Conservation (phyloP, 30 jellyfish, hydroid and myxozoan genomes). For the Cassiopea andromeda region DNA sequence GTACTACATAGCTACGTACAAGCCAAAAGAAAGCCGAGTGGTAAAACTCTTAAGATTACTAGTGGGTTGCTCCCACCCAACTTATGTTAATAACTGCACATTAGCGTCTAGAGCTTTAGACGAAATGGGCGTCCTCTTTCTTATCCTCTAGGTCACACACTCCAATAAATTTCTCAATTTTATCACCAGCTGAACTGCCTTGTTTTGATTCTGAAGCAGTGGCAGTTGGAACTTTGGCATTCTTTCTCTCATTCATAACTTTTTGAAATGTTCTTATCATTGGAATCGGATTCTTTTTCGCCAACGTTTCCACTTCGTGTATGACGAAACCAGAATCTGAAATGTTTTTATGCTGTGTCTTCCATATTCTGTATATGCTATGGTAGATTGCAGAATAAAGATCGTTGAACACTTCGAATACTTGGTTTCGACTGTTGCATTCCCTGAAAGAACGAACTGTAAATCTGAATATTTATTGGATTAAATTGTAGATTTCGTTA, state of each 20-base stretch:
- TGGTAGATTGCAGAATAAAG: slow-evolving; percentile 75
- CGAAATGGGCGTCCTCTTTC: slow-evolving; percentile 69
- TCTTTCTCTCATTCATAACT: slow-evolving; percentile 58
- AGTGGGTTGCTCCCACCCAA: too few species aligned
- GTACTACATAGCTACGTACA: too few species aligned
- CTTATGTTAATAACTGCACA: too few species aligned
- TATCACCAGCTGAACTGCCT: slow-evolving; percentile 46
- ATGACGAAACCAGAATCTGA: slow-evolving; percentile 94
- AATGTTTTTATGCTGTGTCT: slow-evolving; percentile 81
- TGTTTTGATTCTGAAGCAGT: slow-evolving; percentile 11
- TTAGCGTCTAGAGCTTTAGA: too few species aligned
- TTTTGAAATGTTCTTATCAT: slow-evolving; percentile 55
- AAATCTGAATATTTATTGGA: too few species aligned
- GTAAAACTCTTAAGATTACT: too few species aligned
- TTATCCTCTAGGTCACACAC: slow-evolving; percentile 74
- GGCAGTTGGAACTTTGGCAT: slow-evolving; percentile 32
- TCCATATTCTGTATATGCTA: slow-evolving; percentile 81
- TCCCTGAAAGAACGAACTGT: slow-evolving; percentile 56
- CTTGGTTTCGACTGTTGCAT: slow-evolving; percentile 73
- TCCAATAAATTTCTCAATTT: slow-evolving; percentile 83
- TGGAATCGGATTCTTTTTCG: slow-evolving; percentile 75
- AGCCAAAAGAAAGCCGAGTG: too few species aligned
- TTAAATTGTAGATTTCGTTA: too few species aligned
- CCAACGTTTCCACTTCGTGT: slow-evolving; percentile 85
- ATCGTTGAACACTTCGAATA: slow-evolving; percentile 80